phyloP scores from a whole-genome alignment of 2,888 invertebrate genomes.

The Ophion obscuratus region DNA sequence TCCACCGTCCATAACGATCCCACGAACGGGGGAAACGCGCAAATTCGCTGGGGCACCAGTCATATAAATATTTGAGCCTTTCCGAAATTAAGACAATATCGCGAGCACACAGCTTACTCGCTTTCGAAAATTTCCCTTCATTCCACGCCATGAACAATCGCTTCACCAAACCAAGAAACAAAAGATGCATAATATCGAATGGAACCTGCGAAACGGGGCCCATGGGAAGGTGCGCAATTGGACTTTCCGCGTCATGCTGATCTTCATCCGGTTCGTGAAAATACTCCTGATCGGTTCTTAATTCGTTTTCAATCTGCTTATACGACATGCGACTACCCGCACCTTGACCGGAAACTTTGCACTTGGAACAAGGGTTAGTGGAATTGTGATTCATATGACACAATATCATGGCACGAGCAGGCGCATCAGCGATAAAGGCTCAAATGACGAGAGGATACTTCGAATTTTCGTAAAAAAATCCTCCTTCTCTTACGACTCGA shows the following conservation, averaged over 20 bases:
- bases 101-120: constrained; percentile 3
- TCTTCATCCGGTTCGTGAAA: constrained; percentile 12
- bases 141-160: constrained; percentile 13
- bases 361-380: constrained; percentile 34
- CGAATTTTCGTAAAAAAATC: constrained; percentile 34
- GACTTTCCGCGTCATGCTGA: constrained; percentile 8
- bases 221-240: constrained; percentile 24
- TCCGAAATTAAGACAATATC: constrained; percentile 17
- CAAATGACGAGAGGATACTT: constrained; percentile 16
- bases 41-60: constrained; percentile 34
- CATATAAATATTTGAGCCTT: neutral
- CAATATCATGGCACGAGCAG: constrained; percentile 35
- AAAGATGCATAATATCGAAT: constrained; percentile 40
- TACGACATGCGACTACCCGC: constrained; percentile 9
- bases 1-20: constrained; percentile 4
- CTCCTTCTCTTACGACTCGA: constrained; percentile 27
- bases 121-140: constrained; percentile 27
- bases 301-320: neutral
- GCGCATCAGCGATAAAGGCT: constrained; percentile 37
- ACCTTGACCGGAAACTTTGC: constrained; percentile 32
- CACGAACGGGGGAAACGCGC: constrained; percentile 20
- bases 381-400: constrained; percentile 25
- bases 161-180: constrained; percentile 39
- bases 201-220: constrained; percentile 35
- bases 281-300: constrained; percentile 35